Evolutionary conservation across 2,797 vertebrate genomes (phyloP), one percentile per base, ranked within the genome.

Genomic region (Gallinago solitaria): DNA sequence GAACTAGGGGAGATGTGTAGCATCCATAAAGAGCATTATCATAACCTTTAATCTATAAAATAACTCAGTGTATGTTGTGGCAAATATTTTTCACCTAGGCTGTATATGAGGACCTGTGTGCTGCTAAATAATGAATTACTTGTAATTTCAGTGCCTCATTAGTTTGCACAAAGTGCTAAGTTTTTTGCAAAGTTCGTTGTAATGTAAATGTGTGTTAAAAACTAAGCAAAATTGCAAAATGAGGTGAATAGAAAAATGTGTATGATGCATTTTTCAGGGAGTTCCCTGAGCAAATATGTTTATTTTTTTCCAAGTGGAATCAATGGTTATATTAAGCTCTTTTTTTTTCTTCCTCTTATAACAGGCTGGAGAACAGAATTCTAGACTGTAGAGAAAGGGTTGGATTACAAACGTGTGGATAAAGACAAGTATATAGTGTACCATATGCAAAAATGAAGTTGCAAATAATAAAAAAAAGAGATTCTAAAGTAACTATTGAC

Each of bases 111-210:
- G 16, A 60, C 5, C 9, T 45, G 9, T 56, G 35, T 35, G 9
- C 16, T 45, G 8, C 13, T 43, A 43, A 51, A 16, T 35, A 35
- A 61, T 2, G 1, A 71, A 35, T 48, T 79, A 21, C 24, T 57
- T 1, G 0, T 43, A 1, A 20, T 83, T 85, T 21, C 16, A 13
- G 9, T 54, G 16, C 30, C 12, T 83, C 0, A 0, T 57, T 53
- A n/a, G 15, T 63, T 94, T 83, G 25, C 12, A 18, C 11, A 16
- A 5, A 19, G 37, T 37, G n/a, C 11, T 68, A 57, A 54, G 2
- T 8, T 28, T 79, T 78, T 70, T 50, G 16, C 9, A 4, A 30
- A 33, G 2, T 8, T 16, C 54, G 60, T 67, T 71, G 17, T 2
- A 48, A 9, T 32, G 10, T 18, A n/a, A 71, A 3, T 16, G 6